Conservation (phyloP, 2,888 invertebrate species). For the Eupithecia dodoneata region DNA sequence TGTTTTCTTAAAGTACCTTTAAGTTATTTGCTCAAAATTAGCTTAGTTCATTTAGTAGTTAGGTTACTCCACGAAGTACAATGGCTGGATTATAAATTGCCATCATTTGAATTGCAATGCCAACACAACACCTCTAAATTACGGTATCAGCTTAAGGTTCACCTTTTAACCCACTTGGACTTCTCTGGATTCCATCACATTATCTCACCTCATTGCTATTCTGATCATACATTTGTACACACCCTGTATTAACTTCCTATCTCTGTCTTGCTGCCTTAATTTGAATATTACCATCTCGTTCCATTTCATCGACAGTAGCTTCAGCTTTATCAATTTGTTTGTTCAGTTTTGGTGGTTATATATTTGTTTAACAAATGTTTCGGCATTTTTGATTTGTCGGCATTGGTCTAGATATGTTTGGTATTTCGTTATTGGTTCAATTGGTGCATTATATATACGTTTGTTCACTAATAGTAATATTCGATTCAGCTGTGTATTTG, state of each 20-base stretch:
- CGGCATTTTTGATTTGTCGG: slow-evolving; percentile 67
- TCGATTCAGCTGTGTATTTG: slow-evolving; percentile 36
- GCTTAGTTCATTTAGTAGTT: neutral
- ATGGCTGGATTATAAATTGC: slow-evolving; percentile 29
- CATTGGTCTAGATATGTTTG: slow-evolving; percentile 52
- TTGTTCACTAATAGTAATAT: slow-evolving; percentile 50
- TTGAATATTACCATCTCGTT: slow-evolving; percentile 58
- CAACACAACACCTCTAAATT: slow-evolving; percentile 70
- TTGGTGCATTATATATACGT: slow-evolving; percentile 55
- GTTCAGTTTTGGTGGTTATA: slow-evolving; percentile 69
- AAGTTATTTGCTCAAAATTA: neutral
- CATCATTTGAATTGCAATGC: slow-evolving; percentile 68
- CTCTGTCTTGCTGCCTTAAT: slow-evolving; percentile 54
- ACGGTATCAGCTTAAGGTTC: slow-evolving; percentile 75
- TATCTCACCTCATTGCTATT: slow-evolving; percentile 58
- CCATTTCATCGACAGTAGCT: slow-evolving; percentile 64
- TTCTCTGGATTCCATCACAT: slow-evolving; percentile 74
- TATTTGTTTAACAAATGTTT: slow-evolving; percentile 70
- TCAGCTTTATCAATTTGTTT: slow-evolving; percentile 53
- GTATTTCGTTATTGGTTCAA: slow-evolving; percentile 66
- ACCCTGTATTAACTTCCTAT: slow-evolving; percentile 46
- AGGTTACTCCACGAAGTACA: slow-evolving; percentile 18
- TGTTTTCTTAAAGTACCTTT: neutral
- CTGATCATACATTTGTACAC: slow-evolving; percentile 46
- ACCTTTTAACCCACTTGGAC: slow-evolving; percentile 81